A percentile compares a stretch with the other conserved stretches of the same genome.
phyloP scores from a whole-genome alignment of 2,888 invertebrate genomes.

The Tortrix viridana region DNA sequence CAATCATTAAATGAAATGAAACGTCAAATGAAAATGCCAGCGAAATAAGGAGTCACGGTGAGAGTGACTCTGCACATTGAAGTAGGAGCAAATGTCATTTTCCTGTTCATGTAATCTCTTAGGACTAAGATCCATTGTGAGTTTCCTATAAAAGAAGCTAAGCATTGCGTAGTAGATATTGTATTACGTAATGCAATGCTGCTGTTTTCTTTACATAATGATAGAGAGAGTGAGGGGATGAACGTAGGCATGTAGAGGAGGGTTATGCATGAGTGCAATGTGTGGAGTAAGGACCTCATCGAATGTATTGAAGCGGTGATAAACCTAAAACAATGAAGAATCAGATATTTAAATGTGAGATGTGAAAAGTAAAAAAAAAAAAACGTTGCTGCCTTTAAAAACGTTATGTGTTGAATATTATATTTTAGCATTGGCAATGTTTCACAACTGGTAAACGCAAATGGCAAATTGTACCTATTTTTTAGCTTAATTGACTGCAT shows the following conservation, averaged over 20 bases:
- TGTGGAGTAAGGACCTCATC: slow-evolving; percentile 63
- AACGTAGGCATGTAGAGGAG: slow-evolving; percentile 61
- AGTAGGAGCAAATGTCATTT: slow-evolving; percentile 76
- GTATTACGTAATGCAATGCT: slow-evolving; percentile 54
- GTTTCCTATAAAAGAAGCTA: slow-evolving; percentile 54
- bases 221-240: slow-evolving; percentile 56
- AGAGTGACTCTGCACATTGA: slow-evolving; percentile 76
- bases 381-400: slow-evolving; percentile 22
- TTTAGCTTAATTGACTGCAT: too few relatives aligned
- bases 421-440: neutral
- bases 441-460: too few relatives aligned
- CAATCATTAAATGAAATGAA: slow-evolving; percentile 36
- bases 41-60: slow-evolving; percentile 72
- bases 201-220: slow-evolving; percentile 61
- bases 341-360: slow-evolving; percentile 16
- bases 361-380: slow-evolving; percentile 10
- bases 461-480: too few relatives aligned
- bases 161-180: slow-evolving; percentile 51
- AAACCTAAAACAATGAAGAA: slow-evolving; percentile 76
- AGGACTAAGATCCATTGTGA: slow-evolving; percentile 70
- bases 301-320: slow-evolving; percentile 70
- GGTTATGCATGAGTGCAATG: slow-evolving; percentile 64
- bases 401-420: slow-evolving; percentile 7
- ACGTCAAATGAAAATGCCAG: slow-evolving; percentile 67
- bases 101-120: slow-evolving; percentile 74